Percentiles rank a stretch among this genome's conserved stretches.
phyloP scores from a whole-genome alignment of 2,113 vertebrate genomes.

The Microcebus griseorufus region DNA sequence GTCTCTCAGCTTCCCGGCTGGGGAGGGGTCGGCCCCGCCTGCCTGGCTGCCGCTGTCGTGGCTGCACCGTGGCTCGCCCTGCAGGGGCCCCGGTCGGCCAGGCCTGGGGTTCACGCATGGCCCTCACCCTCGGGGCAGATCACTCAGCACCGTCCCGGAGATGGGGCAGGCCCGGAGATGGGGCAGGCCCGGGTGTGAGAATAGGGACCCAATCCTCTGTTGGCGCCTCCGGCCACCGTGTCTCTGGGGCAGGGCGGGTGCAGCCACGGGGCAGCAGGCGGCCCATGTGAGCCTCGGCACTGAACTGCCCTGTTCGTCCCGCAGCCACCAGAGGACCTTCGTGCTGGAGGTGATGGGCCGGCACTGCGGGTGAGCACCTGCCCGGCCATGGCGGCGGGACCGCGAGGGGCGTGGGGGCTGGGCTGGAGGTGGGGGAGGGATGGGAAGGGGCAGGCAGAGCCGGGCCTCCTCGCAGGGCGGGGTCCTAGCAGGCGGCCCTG shows the following conservation, averaged over 20 bases:
- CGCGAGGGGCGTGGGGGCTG: accelerated
- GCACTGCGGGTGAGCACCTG: constrained; percentile 92
- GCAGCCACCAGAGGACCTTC: constrained; percentile 96
- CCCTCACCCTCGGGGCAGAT: not conserved
- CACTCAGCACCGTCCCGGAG: accelerated
- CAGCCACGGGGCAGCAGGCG: accelerated
- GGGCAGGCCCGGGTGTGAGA: accelerated
- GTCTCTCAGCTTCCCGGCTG: too few relatives aligned
- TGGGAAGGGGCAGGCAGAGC: accelerated
- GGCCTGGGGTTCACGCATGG: not conserved
- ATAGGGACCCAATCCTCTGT: not conserved
- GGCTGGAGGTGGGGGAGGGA: not conserved
- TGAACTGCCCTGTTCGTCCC: not conserved
- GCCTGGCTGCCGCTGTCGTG: not conserved
- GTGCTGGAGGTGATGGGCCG: constrained; percentile 98
- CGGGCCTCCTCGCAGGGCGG: not conserved
- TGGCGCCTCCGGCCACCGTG: accelerated
- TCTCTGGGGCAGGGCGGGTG: accelerated
- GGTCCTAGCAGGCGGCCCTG: not conserved
- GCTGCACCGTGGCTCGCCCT: too few relatives aligned
- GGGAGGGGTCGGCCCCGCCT: too few relatives aligned
- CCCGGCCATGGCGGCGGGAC: accelerated
- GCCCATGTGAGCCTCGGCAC: accelerated
- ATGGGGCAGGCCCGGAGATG: accelerated
- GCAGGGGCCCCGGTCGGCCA: accelerated